These are phyloP conservation scores for Philopotamus ludificatus DNA, from an alignment of 1,140 invertebrate genomes.

Conservation along the genomic window DNA sequence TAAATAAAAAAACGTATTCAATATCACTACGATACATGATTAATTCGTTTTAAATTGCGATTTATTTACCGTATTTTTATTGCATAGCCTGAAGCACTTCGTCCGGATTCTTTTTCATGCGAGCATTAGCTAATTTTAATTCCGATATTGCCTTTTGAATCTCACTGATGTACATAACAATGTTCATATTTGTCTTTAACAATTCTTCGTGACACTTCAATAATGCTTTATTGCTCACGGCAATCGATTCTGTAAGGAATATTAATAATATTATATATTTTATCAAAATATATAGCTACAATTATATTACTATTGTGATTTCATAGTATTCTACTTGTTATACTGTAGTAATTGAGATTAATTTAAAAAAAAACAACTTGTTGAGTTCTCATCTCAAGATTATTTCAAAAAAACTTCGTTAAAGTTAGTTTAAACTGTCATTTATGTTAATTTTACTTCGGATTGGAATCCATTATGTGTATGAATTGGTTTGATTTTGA, in stretches of 20 bases:
- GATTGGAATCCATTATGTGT: neutral
- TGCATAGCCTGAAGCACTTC: constrained; percentile 46
- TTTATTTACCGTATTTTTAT: constrained; percentile 19
- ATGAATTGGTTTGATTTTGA: neutral
- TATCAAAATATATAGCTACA: no score
- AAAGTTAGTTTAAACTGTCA: neutral
- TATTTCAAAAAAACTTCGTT: neutral
- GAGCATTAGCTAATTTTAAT: constrained; percentile 46
- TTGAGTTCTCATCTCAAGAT: neutral
- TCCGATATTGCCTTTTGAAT: constrained; percentile 48
- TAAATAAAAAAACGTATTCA: neutral
- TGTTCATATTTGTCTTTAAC: constrained; percentile 50
- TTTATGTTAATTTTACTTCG: neutral
- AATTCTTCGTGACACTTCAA: constrained; percentile 26
- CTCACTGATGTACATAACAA: constrained; percentile 51
- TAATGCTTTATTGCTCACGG: neutral
- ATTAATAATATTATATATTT: neutral
- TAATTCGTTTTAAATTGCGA: neutral
- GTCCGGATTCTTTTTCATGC: constrained; percentile 47
- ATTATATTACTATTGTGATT: neutral
- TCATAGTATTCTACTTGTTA: neutral
- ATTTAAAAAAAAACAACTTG: neutral
- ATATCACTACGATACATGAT: neutral
- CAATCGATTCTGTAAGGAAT: neutral
- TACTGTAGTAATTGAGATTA: neutral